Evolutionary conservation across 2,113 vertebrate species (phyloP).

Genomic region (Isichthys henryi): DNA sequence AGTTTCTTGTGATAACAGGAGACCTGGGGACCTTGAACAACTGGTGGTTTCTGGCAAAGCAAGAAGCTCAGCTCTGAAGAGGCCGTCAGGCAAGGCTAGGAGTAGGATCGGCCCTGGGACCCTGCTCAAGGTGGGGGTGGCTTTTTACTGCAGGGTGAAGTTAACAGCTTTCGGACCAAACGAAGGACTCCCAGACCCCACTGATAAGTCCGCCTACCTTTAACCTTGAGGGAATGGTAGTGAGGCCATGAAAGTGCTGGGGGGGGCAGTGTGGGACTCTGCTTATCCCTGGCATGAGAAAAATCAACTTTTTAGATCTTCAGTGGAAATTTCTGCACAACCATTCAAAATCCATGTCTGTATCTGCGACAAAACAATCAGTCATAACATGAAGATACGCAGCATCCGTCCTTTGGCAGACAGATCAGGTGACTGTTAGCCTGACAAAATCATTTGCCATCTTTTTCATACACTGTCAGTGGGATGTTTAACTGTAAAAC

Average conservation of each 20-base stretch:
- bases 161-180: constrained; percentile 39
- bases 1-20: background rate
- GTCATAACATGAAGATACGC: background rate
- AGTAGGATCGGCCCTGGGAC: background rate
- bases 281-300: background rate
- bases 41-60: background rate
- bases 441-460: background rate
- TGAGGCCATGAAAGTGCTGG: background rate
- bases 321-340: background rate
- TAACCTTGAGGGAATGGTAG: constrained; percentile 6
- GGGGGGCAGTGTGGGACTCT: constrained; percentile 2
- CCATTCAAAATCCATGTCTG: background rate
- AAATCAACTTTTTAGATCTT: background rate
- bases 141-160: constrained; percentile 48
- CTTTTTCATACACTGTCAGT: background rate
- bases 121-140: constrained; percentile 5
- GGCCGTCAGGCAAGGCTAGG: background rate
- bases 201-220: background rate
- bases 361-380: background rate
- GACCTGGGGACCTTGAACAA: background rate
- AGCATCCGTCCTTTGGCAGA: background rate
- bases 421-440: no score
- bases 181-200: constrained; percentile 8
- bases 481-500: background rate
- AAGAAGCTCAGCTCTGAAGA: background rate